Evolutionary conservation across 2,797 vertebrate species (phyloP).

Genomic region (Micrastur ruficollis): DNA sequence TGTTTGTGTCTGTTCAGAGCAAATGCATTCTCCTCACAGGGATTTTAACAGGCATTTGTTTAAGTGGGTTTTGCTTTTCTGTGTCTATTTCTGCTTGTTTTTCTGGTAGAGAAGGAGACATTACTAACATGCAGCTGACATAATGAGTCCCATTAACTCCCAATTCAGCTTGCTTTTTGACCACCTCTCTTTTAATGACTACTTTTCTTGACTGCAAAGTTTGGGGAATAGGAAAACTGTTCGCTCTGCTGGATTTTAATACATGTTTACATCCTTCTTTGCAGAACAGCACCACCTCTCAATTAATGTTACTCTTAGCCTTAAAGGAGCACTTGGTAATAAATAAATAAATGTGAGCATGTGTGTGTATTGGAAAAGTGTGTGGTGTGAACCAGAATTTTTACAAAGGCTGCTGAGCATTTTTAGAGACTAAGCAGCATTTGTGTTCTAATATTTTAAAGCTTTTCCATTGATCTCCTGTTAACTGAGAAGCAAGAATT

Average conservation of each 20-base stretch:
- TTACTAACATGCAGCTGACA: slow-evolving; percentile 64
- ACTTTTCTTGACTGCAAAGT: slow-evolving; percentile 66
- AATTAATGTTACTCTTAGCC: slow-evolving; percentile 64
- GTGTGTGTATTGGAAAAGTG: neutral
- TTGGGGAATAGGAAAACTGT: slow-evolving; percentile 60
- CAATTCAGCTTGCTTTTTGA: slow-evolving; percentile 69
- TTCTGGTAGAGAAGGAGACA: slow-evolving; percentile 55
- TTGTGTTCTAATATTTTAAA: slow-evolving; percentile 67
- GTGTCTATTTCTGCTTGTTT: slow-evolving; percentile 67
- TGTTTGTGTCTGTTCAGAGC: slow-evolving; percentile 72
- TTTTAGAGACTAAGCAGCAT: slow-evolving; percentile 45
- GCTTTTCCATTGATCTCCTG: slow-evolving; percentile 62
- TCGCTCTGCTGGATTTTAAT: slow-evolving; percentile 72
- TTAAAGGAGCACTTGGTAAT: slow-evolving; percentile 27
- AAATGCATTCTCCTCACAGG: slow-evolving; percentile 68
- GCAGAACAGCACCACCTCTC: slow-evolving; percentile 65
- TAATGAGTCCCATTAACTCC: slow-evolving; percentile 75
- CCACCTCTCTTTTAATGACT: slow-evolving; percentile 68
- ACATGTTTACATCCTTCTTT: slow-evolving; percentile 69
- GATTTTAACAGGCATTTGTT: slow-evolving; percentile 72
- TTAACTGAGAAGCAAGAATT: slow-evolving; percentile 78
- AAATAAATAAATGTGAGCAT: neutral
- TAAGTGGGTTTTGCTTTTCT: slow-evolving; percentile 63
- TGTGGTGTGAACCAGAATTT: neutral
- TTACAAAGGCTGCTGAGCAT: neutral